Evolutionary conservation across 2,797 vertebrate genomes (phyloP), one percentile per base, ranked within the genome.

Genomic region (Urocyon cinereoargenteus): DNA sequence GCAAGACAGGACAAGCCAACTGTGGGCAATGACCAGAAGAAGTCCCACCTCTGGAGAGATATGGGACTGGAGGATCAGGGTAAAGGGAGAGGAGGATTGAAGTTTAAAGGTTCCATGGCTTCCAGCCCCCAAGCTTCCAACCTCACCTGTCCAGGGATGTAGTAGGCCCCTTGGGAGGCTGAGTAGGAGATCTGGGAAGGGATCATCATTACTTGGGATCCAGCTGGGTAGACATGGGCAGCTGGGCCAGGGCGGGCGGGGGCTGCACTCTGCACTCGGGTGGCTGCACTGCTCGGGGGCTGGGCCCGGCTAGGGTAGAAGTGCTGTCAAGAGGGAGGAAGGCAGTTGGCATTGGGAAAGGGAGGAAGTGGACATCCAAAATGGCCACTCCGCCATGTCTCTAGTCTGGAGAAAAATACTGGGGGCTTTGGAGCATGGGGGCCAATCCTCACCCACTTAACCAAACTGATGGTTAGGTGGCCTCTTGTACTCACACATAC

Each of bases 151-250:
- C 99, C 99, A 0, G 99, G 99, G 98, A 99, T 99, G 98, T 99
- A 99, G 98, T 99, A 99, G 28, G 99, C 99, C 97, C 99, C 99
- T 98, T 99, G 99, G 90, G 99, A 99, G 98, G 99, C 99, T 96
- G 99, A 97, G 98, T 99, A 99, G 97, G 99, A 98, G 97, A 99
- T 98, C 98, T 99, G 99, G 98, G 99, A 99, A 68, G 99, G 99
- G 98, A 99, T 99, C 99, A 99, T 99, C 99, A 99, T 99, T 99
- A 99, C 99, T 98, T 99, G 99, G 98, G 99, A 99, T 98, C 99
- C 99, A 91, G 99, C 99, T 0, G 99, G 98, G 99, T 99, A 99
- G 95, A 99, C 99, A 96, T 99, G 99, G 93, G 99, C 98, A 98
- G 99, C 99, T 26, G 99, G 99, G 98, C 99, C 99, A 49, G 99